phyloP scores from a whole-genome alignment of 2,797 vertebrate species.

The Anisognathus igniventris region DNA sequence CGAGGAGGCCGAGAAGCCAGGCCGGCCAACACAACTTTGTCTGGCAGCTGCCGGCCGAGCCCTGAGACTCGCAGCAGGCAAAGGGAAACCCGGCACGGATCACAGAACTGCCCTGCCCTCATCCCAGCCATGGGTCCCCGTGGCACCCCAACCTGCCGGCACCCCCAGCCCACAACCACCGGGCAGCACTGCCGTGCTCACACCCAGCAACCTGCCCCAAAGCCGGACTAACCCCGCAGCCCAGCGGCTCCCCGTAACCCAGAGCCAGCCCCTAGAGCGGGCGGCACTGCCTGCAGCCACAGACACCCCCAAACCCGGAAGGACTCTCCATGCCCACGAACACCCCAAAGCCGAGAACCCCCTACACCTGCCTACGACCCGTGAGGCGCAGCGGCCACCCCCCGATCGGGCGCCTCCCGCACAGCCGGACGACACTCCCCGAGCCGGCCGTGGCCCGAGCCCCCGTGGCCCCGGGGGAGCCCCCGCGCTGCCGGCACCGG shows the following conservation, averaged over 20 bases:
- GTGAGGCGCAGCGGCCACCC: neutral
- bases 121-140: accelerated
- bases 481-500: neutral
- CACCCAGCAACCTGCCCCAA: neutral
- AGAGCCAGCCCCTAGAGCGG: neutral
- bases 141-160: neutral
- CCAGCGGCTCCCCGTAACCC: neutral
- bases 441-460: neutral
- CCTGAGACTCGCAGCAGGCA: neutral
- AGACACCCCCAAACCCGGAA: neutral
- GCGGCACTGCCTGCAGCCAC: neutral
- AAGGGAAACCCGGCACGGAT: neutral
- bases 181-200: neutral
- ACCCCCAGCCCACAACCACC: neutral
- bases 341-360: neutral
- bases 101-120: neutral
- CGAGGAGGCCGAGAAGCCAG: neutral
- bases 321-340: neutral
- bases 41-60: neutral
- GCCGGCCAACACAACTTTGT: neutral
- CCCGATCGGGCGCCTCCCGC: too few species aligned
- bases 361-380: neutral
- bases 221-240: neutral
- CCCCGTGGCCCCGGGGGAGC: neutral
- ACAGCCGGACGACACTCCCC: neutral